These are phyloP conservation scores for Pseudochaenichthys georgianus DNA, from an alignment of 2,797 vertebrate species.

Conservation along the genomic window DNA sequence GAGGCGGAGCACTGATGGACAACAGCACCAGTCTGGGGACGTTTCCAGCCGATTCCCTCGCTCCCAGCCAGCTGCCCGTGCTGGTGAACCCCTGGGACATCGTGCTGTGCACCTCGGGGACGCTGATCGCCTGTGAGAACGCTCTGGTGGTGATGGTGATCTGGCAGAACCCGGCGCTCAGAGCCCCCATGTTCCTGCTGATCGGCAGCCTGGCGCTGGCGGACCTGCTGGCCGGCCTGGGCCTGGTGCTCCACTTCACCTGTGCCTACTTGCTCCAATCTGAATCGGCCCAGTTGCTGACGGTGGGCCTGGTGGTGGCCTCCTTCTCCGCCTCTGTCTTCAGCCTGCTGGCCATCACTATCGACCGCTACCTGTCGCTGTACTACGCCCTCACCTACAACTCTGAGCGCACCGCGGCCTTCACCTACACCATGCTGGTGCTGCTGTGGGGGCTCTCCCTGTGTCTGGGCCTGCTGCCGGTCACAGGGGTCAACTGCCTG, in stretches of 20 bases:
- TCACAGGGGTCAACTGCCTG: slow-evolving; percentile 97
- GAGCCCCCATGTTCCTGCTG: slow-evolving; percentile 98
- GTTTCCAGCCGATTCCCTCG: slow-evolving; percentile 84
- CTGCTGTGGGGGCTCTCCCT: slow-evolving; percentile 95
- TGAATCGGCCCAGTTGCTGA: slow-evolving; percentile 94
- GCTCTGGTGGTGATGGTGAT: slow-evolving; percentile 98
- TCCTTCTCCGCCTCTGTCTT: slow-evolving; percentile 98
- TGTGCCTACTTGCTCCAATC: slow-evolving; percentile 97
- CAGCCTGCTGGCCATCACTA: slow-evolving; percentile 98
- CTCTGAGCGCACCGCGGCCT: slow-evolving; percentile 96
- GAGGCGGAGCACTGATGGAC: slow-evolving; percentile 81
- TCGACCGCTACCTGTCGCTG: slow-evolving; percentile 98
- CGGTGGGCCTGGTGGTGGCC: slow-evolving; percentile 95
- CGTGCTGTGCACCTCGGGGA: slow-evolving; percentile 96
- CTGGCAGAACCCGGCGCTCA: slow-evolving; percentile 96
- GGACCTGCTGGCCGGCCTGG: slow-evolving; percentile 96
- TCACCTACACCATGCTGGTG: slow-evolving; percentile 97
- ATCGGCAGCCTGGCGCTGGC: slow-evolving; percentile 98
- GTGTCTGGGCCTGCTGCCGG: slow-evolving; percentile 94
- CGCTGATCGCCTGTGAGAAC: slow-evolving; percentile 98
- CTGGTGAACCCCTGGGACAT: slow-evolving; percentile 98
- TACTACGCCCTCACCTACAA: slow-evolving; percentile 99
- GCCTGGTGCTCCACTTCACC: slow-evolving; percentile 95
- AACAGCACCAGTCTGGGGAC: slow-evolving; percentile 87
- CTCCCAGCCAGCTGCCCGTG: slow-evolving; percentile 86